A percentile compares a stretch with the other conserved stretches of the same genome.
Evolutionary conservation across 2,888 invertebrate species (phyloP).

Genomic region (Coleophora deauratella): DNA sequence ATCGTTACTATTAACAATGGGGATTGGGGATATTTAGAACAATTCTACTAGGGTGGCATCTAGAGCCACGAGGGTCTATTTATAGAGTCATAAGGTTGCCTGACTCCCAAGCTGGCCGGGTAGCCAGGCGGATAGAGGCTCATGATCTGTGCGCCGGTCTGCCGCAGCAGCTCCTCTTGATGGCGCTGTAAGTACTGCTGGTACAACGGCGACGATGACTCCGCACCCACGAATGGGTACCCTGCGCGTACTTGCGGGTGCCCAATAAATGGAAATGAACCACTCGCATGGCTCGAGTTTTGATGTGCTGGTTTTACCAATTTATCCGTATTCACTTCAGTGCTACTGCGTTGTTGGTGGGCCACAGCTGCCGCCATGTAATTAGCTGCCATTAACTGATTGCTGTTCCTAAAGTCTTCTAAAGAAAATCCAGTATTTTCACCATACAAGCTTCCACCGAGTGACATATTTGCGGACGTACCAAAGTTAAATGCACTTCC

Average conservation of each 20-base stretch:
- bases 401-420: constrained; percentile 78
- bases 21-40: no score
- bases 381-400: constrained; percentile 74
- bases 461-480: constrained; percentile 75
- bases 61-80: constrained; percentile 82
- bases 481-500: constrained; percentile 91
- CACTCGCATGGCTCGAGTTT: constrained; percentile 47
- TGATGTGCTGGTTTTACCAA: constrained; percentile 66
- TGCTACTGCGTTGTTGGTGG: constrained; percentile 52
- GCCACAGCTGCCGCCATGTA: constrained; percentile 68
- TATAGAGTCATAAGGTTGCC: constrained; percentile 82
- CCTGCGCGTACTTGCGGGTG: constrained; percentile 74
- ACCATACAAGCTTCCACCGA: constrained; percentile 72
- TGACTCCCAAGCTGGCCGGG: constrained; percentile 75
- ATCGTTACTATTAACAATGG: no score
- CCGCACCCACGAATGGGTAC: constrained; percentile 76
- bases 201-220: constrained; percentile 79
- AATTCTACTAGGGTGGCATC: constrained; percentile 9
- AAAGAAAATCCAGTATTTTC: constrained; percentile 79
- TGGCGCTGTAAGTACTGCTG: constrained; percentile 80
- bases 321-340: constrained; percentile 48
- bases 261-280: constrained; percentile 76
- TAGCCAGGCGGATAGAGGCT: constrained; percentile 79
- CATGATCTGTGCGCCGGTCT: constrained; percentile 76
- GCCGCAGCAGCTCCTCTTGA: constrained; percentile 75